A percentile compares a stretch with the other conserved stretches of the same genome.
Evolutionary conservation across 1,140 invertebrate genomes (phyloP).

Genomic region (Drosophila pseudoobscura): DNA sequence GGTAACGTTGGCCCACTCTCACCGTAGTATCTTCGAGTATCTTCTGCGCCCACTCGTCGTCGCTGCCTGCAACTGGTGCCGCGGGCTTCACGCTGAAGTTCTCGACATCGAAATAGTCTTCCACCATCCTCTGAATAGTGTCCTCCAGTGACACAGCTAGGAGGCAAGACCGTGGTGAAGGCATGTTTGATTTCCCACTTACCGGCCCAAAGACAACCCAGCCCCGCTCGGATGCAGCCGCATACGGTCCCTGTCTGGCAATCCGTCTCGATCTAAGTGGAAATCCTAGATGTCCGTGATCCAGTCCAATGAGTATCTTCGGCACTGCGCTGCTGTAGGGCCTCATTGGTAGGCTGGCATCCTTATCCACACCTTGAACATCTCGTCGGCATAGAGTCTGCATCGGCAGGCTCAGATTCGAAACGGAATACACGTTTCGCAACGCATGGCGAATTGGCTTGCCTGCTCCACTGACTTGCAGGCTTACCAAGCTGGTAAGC

Average conservation of each 20-base stretch:
- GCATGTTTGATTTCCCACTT: slow-evolving; percentile 5
- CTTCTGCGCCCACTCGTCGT: no score
- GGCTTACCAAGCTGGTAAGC: slow-evolving; percentile 2
- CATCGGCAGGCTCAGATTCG: slow-evolving; percentile 20
- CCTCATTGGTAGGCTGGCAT: no score
- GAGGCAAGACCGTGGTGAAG: not conserved
- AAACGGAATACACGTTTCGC: slow-evolving; percentile 4
- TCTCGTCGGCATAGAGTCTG: slow-evolving; percentile 1
- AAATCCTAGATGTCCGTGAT: slow-evolving; percentile 1
- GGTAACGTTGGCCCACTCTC: no score
- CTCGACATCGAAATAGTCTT: no score
- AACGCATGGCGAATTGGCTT: not conserved
- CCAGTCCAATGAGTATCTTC: no score
- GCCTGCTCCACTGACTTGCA: slow-evolving; percentile 11
- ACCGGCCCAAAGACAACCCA: not conserved
- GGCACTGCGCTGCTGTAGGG: no score
- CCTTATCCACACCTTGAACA: not conserved
- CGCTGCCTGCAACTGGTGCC: no score
- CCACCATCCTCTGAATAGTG: no score
- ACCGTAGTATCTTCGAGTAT: no score
- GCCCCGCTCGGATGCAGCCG: not conserved
- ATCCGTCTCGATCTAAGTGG: not conserved
- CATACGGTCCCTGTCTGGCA: not conserved
- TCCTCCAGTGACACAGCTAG: slow-evolving; percentile 16
- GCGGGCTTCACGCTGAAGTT: no score